Base-by-base conservation (phyloP, 2,888 invertebrate genomes). In the Perizoma flavofasciatum region DNA sequence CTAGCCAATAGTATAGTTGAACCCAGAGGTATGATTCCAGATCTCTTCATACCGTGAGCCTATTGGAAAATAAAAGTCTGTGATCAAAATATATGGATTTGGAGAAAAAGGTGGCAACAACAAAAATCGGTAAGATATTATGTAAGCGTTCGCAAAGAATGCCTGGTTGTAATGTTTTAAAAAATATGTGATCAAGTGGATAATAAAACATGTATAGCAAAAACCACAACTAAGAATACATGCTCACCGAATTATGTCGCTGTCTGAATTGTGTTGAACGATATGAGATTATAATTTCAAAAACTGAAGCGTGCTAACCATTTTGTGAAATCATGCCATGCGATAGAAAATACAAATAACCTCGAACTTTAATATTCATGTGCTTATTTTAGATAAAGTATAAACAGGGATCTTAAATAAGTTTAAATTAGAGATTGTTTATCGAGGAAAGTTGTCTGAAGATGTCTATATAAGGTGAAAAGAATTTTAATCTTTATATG, bases 11-110 rank as follows among this genome's bases (percentile, higher is more conserved):
- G 79, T 69, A 73, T 74, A 75, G 79, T 69, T 73, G 71, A 74
- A 72, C 75, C 81, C 82, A 72, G 75, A 71, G 73, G 66, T 64
- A 56, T 51, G 34, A 74, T 70, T 77, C 76, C 81, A 69, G 76
- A 72, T 76, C 65, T 83, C 89, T 88, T 92, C 91, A 92, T 68
- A 92, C 88, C 63, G 91, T 92, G 81, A 92, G 91, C 90, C 91
- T 92, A 89, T 77, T 87, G 84, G 80, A 65, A 79, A 86, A 87
- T 74, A 83, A 83, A 88, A 88, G 82, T 71, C 70, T 61, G 66
- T 72, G 73, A 82, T 89, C 81, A 89, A 88, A 89, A 89, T 22
- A 22, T 22, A 22, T 88, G 86, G 88, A 89, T 88, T 89, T 88
- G 88, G 86, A 79, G 78, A 33, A 34, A 34, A 44, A 40, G 34